These are phyloP conservation scores for Otus sunia DNA, from an alignment of 2,113 vertebrate species.

Conservation along the genomic window DNA sequence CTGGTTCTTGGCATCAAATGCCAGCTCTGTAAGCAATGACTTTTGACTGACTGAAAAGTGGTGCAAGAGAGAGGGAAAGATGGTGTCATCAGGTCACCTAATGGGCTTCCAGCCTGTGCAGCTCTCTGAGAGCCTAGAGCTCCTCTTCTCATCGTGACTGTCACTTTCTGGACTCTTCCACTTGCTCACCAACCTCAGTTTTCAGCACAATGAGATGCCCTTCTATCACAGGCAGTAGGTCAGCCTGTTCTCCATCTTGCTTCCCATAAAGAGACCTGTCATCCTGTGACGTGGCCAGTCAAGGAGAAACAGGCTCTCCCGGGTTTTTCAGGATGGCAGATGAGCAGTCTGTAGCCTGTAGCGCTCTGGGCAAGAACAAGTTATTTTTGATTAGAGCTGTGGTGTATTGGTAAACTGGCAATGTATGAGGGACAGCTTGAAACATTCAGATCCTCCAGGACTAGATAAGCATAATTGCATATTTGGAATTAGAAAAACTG, in stretches of 20 bases:
- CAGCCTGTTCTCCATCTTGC: background rate
- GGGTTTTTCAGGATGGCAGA: background rate
- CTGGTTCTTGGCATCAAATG: background rate
- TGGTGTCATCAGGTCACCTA: background rate
- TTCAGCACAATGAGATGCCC: background rate
- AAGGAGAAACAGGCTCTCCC: background rate
- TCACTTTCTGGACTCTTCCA: background rate
- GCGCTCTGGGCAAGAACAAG: slow-evolving; percentile 20
- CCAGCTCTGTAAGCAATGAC: background rate
- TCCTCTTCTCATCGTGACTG: background rate
- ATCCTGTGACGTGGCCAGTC: background rate
- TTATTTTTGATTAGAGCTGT: slow-evolving; percentile 11
- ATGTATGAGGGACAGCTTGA: background rate
- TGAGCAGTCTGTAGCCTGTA: background rate
- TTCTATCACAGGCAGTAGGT: background rate
- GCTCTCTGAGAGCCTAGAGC: background rate
- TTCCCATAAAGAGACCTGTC: background rate
- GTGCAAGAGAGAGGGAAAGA: background rate
- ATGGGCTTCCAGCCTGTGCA: background rate
- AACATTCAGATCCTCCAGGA: slow-evolving; percentile 54
- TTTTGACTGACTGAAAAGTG: background rate
- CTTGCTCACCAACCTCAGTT: background rate
- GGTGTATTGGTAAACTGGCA: slow-evolving; percentile 27
- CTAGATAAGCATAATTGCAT: slow-evolving; percentile 55
- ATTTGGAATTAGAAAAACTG: slow-evolving; percentile 54